A percentile compares a stretch with the other conserved stretches of the same genome.
phyloP scores from a whole-genome alignment of 2,888 invertebrate genomes.

The Chrysolina haemoptera region DNA sequence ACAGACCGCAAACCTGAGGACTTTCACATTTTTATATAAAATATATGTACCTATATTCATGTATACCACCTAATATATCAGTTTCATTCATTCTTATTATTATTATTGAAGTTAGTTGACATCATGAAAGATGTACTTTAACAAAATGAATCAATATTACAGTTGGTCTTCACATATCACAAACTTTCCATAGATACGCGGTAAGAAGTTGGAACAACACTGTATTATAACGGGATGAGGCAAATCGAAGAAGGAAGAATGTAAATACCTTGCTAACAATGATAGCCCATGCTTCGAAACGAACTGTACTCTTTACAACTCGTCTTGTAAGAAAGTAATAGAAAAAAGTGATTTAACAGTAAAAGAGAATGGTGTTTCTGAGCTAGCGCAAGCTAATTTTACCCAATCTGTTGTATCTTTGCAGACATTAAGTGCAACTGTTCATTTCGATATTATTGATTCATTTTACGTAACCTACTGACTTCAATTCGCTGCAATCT shows the following conservation, averaged over 20 bases:
- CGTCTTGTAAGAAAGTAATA: slow-evolving; percentile 52
- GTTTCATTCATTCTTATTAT: too few species aligned
- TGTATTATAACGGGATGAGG: slow-evolving; percentile 51
- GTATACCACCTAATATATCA: too few species aligned
- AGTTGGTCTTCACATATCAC: neutral
- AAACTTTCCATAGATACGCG: neutral
- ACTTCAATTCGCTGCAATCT: slow-evolving; percentile 44
- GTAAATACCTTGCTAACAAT: slow-evolving; percentile 45
- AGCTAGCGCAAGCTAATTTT: slow-evolving; percentile 48
- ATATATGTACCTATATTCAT: too few species aligned
- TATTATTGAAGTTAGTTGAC: too few species aligned
- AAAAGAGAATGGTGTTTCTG: slow-evolving; percentile 56
- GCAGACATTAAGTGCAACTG: slow-evolving; percentile 48
- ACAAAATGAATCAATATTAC: neutral
- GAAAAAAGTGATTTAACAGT: slow-evolving; percentile 57
- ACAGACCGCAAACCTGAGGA: too few species aligned
- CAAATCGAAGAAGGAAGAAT: slow-evolving; percentile 53
- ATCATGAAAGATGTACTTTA: neutral
- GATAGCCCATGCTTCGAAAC: slow-evolving; percentile 51
- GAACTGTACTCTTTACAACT: slow-evolving; percentile 52
- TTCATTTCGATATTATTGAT: slow-evolving; percentile 47
- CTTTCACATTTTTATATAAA: too few species aligned
- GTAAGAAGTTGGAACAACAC: slow-evolving; percentile 13
- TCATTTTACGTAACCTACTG: slow-evolving; percentile 46
- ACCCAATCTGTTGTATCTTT: slow-evolving; percentile 48